phyloP scores from a whole-genome alignment of 2,888 invertebrate species.

The Aplocera efformata region DNA sequence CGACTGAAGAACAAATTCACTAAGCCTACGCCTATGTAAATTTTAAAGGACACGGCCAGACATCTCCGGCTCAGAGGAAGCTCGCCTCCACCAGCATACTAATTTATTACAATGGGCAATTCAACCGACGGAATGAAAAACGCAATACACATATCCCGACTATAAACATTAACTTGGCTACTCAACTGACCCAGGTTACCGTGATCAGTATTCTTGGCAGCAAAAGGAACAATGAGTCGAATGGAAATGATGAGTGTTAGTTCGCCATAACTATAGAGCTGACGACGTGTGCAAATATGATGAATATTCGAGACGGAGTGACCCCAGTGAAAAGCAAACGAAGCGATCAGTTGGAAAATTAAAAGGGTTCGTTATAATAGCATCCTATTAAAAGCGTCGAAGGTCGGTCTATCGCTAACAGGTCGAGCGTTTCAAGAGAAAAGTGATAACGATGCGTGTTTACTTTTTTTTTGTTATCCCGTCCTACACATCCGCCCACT shows the following conservation, averaged over 20 bases:
- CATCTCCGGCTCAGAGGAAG: slow-evolving; percentile 55
- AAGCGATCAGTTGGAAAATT: slow-evolving; percentile 61
- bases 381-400: slow-evolving; percentile 41
- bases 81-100: slow-evolving; percentile 54
- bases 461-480: slow-evolving; percentile 47
- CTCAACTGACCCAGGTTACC: slow-evolving; percentile 37
- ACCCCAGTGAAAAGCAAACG: slow-evolving; percentile 38
- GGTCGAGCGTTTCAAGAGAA: slow-evolving; percentile 25
- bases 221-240: slow-evolving; percentile 42
- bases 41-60: slow-evolving; percentile 57
- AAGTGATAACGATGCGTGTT: slow-evolving; percentile 45
- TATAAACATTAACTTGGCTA: slow-evolving; percentile 27
- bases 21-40: slow-evolving; percentile 48
- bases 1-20: slow-evolving; percentile 25
- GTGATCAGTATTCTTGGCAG: slow-evolving; percentile 62
- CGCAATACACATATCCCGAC: slow-evolving; percentile 18
- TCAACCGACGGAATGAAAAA: slow-evolving; percentile 47
- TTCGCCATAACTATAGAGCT: slow-evolving; percentile 58
- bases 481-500: slow-evolving; percentile 50
- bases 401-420: slow-evolving; percentile 21
- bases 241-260: slow-evolving; percentile 60
- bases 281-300: slow-evolving; percentile 39
- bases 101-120: slow-evolving; percentile 54
- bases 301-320: slow-evolving; percentile 36
- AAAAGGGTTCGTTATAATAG: slow-evolving; percentile 45